Evolutionary conservation across 2,797 vertebrate genomes (phyloP), one percentile per base, ranked within the genome.

Genomic region (Natrix natrix): DNA sequence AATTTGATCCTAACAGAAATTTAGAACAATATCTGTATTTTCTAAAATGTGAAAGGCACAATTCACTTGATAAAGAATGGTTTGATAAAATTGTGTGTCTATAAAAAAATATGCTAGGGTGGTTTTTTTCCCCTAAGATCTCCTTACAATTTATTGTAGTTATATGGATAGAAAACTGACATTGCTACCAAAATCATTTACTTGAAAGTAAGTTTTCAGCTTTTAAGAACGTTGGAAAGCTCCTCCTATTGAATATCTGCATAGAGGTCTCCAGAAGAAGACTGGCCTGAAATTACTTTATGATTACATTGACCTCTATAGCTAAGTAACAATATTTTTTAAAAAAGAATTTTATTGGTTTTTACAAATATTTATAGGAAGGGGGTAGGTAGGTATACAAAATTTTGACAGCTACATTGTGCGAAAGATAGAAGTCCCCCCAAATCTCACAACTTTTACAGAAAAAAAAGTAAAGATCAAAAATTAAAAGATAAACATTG

Each of bases 1-100:
- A 94, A 97, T 95, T 97, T 97, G 97, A 96, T 96, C 97, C 95
- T 97, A 97, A 96, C 96, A 96, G 93, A 97, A 97, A 97, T 97
- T 97, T 97, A 86, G 43, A 86, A n/a, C 16, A 78, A 37, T 43
- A 26, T 86, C 83, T 86, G 48, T 22, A 86, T 86, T 86, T 86
- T 86, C 83, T 52, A 48, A 86, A 86, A 12, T 52, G 2, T 14
- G 37, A 89, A 63, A 26, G n/a, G 63, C 63, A n/a, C 28, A 69
- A 78, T 74, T 20, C 32, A 78, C 1, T 43, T 78, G 69, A 78
- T 22, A 78, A 78, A 78, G 16, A 20, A 37, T 20, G 3, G 3
- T 22, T 78, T 43, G 32, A 78, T 78, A 43, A 43, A 43, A 22
- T 78, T 78, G 8, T 43, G 69, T 16, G 7, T 37, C 7, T 78